Conservation (phyloP, 1,140 invertebrate species). For the Maniola jurtina region DNA sequence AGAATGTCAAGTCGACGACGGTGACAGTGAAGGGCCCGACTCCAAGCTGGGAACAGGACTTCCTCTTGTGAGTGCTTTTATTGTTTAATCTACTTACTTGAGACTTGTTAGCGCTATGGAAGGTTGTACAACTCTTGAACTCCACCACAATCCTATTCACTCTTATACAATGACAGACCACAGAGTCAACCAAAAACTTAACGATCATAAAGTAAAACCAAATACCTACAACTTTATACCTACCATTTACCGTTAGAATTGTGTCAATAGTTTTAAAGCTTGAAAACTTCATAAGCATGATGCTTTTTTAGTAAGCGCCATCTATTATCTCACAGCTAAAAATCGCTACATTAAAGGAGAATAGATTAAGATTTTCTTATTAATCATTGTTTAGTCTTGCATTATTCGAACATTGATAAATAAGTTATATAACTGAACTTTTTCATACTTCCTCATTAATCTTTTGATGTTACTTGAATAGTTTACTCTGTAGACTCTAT, state of each 20-base stretch:
- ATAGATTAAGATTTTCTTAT: no score
- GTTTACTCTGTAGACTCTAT: neutral
- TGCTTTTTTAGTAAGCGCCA: no score
- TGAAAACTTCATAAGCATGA: no score
- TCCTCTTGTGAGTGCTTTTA: conserved; percentile 94
- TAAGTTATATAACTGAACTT: no score
- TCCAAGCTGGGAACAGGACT: conserved; percentile 99
- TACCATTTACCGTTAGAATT: no score
- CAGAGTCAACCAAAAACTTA: neutral
- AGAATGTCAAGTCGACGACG: conserved; percentile 99
- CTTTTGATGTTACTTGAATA: neutral
- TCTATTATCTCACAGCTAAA: no score
- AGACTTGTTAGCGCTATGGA: neutral
- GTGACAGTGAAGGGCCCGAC: conserved; percentile 96
- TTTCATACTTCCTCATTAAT: no score
- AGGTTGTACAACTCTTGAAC: neutral
- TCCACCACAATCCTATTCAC: neutral
- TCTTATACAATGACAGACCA: neutral
- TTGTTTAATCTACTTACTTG: conserved; percentile 30
- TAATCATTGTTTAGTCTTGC: no score
- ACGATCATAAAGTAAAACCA: neutral
- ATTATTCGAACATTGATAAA: no score
- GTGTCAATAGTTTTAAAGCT: no score
- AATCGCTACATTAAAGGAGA: no score
- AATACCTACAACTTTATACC: neutral